Base-by-base conservation (phyloP, 1,140 invertebrate genomes). In the Zaprionus taronus region DNA sequence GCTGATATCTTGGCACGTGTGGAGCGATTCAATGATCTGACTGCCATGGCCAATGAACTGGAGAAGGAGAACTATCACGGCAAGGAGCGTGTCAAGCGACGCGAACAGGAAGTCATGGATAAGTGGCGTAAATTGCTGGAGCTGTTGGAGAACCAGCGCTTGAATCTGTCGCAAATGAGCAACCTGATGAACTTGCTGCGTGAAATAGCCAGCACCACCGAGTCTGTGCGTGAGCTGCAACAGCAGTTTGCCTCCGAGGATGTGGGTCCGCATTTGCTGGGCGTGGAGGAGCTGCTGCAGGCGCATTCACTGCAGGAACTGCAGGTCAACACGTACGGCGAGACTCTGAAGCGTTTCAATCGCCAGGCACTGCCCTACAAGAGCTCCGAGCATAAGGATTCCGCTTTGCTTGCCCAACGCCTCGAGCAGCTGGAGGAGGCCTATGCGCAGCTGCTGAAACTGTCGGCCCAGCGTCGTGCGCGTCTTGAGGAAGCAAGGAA, bases 1-100 rank as follows among this genome's bases (percentile, higher is more conserved):
- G 98, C 98, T 0, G 99, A 99, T 91, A 99, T 99, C 72, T 93
- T 99, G 36, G 97, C 98, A 5, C 95, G 98, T 92, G 97, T 98
- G 92, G 98, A 99, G 92, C 95, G 99, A 9, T 99, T 99, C 92
- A 96, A 98, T 80, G 97, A 99, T 93, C 94, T 99, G 71, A 97
- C 96, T 0, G 96, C 96, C 73, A 98, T 99, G 96, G 97, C 97
- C 1, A 95, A 96, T 61, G 98, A 99, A 91, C 93, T 99, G 47
- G 96, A 98, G 2, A 94, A 95, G 47, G 98, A 99, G 93, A 97
- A 97, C 79, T 99, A 99, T 93, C 97, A 99, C 91, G 96, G 96
- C 14, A 95, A 96, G 58, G 98, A 98, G 69, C 95, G 95, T 9
- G 97, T 99, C 4, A 95, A 95, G 66, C 94, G 94, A 20, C 95